Evolutionary conservation across 2,888 invertebrate genomes (phyloP), one percentile per base, ranked within the genome.

Genomic region (Ceraclea dissimilis): DNA sequence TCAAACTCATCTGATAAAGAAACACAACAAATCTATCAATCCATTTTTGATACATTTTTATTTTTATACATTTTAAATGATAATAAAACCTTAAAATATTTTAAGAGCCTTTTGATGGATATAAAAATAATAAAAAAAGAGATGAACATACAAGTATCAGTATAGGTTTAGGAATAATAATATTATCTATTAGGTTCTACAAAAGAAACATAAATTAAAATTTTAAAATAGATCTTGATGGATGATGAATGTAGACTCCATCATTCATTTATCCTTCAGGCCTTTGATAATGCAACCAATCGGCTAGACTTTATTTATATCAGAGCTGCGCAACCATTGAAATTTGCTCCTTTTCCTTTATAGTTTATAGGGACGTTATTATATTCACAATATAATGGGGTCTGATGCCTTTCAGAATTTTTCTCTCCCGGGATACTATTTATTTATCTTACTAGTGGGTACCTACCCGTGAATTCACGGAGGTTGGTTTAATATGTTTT

Each of bases 181-280:
- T 26, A 26, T 26, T 6, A 26, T 26, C 26, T 26, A 26, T 26
- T 26, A 26, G 26, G 10, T 26, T 6, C 10, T 26, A 26, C 10
- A 26, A 39, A 39, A 39, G 16, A 18, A 47, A 47, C 18, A 47
- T 18, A 20, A 47, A 47, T 47, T 47, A 47, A 47, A 18, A 20
- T 47, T 47, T 47, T 19, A 20, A 47, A 47, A 47, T 47, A 20
- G 47, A 47, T 47, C 20, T 11, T 47, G 47, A 47, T 47, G 47
- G 47, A 47, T 47, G 47, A 47, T 47, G 47, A 11, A 20, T 20
- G 47, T 18, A 5, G 5, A 4, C 4, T 6, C 16, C 47, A 47
- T 47, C 47, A 47, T 18, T 47, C 47, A 47, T 47, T 47, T 47
- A 39, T 39, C 39, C 39, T 39, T 39, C 16, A 16, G 39, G 39